Conservation (phyloP, 1,140 invertebrate species). For the Diprion similis region DNA sequence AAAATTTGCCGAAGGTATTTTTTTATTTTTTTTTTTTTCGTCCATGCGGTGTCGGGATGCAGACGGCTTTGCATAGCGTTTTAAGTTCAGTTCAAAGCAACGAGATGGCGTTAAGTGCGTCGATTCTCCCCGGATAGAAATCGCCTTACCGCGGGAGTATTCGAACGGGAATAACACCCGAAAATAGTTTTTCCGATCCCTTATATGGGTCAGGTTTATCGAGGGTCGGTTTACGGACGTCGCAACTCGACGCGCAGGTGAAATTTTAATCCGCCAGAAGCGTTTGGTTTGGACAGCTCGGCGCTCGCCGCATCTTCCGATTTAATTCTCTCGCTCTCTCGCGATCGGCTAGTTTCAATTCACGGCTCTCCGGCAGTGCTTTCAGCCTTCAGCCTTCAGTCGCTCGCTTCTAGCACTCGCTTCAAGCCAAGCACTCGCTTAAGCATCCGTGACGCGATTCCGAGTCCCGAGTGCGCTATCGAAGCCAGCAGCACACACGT, state of each 20-base stretch:
- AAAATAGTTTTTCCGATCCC: not conserved
- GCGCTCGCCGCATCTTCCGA: not conserved
- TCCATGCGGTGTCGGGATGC: not conserved
- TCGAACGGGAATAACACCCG: not conserved
- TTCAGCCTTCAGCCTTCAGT: not conserved
- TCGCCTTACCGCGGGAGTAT: not conserved
- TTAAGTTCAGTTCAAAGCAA: not conserved
- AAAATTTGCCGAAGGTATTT: no score
- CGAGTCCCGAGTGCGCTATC: not conserved
- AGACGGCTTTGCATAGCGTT: not conserved
- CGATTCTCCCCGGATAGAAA: not conserved
- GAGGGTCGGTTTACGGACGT: not conserved
- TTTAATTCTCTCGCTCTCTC: not conserved
- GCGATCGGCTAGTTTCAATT: not conserved
- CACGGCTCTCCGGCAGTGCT: not conserved
- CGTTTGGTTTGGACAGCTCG: not conserved
- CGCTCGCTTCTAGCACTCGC: no score
- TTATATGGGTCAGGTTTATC: constrained; percentile 2
- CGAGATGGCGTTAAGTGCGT: not conserved
- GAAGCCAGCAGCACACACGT: not conserved
- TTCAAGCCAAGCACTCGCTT: no score
- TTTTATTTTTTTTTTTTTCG: no score
- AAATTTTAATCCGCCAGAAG: not conserved
- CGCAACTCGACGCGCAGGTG: not conserved
- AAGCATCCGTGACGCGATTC: constrained; percentile 7